Base-by-base conservation (phyloP, 2,797 vertebrate species). In the Microctenopoma stevenorrisi region DNA sequence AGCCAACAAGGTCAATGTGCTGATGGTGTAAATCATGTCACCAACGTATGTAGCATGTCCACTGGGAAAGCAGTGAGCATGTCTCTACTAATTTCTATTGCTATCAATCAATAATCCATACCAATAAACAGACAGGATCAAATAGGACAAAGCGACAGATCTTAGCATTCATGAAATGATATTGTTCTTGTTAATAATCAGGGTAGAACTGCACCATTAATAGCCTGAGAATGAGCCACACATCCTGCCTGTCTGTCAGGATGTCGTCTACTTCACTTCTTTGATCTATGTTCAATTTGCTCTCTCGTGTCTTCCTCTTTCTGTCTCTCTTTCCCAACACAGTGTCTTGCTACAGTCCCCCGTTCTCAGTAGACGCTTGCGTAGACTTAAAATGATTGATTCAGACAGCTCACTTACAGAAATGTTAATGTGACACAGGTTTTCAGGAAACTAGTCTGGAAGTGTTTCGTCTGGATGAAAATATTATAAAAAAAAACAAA, bases 321-420 rank as follows among this genome's bases (percentile, higher is more conserved):
- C 44, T 7, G 13, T 78, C 28, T 62, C 59, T 37, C 53, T 56
- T 68, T 78, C 64, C 35, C 49, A 54, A 26, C 18, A 0, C 14
- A 60, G 18, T 37, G 0, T 77, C 74, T 76, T 52, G 9, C 50
- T 33, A 1, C 65, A 25, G 22, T 22, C 22, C 22, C 55, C 67
- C 63, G 43, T 56, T 76, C 85, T 79, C 46, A 74, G 73, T 71
- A 64, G 58, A 54, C 44, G 14, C 64, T 80, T 33, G 30, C 73
- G 42, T 64, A 76, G 57, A 35, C 70, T 47, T 0, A 18, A 11
- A 16, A 22, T 90, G 73, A 92, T 75, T 77, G 57, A 79, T 89
- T 90, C 72, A 74, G 26, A 69, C 65, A 72, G 78, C 84, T 89
- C 22, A 22, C 77, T 89, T 80, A 89, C 65, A 64, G 63, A 54